Base-by-base conservation (phyloP, 1,140 invertebrate species). In the Trachelipus rathkii region DNA sequence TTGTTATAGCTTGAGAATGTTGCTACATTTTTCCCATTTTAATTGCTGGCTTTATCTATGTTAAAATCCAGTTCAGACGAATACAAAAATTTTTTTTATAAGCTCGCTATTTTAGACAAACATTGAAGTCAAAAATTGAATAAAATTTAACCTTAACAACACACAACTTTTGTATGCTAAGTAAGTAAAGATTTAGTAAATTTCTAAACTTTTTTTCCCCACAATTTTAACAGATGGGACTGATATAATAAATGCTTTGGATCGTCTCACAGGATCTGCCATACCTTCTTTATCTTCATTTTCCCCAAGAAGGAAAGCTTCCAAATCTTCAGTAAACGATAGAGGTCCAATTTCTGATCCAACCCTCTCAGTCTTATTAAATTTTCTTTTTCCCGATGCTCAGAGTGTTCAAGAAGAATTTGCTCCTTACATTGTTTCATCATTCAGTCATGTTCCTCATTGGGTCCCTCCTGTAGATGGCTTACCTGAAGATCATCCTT, bases 361-460 rank as follows among this genome's bases (percentile, higher is more conserved):
- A 19, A 86, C 92, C 75, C 84, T 97, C 1, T 89, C 91, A 81
- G 88, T 90, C 44, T 90, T 97, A 75, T 83, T 97, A 23, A 91
- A 92, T 83, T 96, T 91, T 85, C 84, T 97, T 19, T 97, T 97
- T 84, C 94, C 95, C 71, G 94, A 97, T 89, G 92, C 93, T 79
- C 90, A 92, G 82, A 88, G 91, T 72, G 69, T 80, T 44, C 10
- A 73, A 19, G 78, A 78, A n/a, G 81, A 82, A 23, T 60, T 68
- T 0, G 87, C 43, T 72, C 77, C 80, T 33, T 78, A 81, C 10
- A 33, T 6, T n/a, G 81, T 83, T 5, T 43, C 68, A 10, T 72
- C 76, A n/a, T 80, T 82, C 74, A 82, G 80, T 46, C 73, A 77
- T 74, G 71, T 75, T 7, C 79, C 81, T 11, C 75, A 79, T 67